Conservation (phyloP, 1,140 invertebrate genomes). For the Zelostemma sp. region DNA sequence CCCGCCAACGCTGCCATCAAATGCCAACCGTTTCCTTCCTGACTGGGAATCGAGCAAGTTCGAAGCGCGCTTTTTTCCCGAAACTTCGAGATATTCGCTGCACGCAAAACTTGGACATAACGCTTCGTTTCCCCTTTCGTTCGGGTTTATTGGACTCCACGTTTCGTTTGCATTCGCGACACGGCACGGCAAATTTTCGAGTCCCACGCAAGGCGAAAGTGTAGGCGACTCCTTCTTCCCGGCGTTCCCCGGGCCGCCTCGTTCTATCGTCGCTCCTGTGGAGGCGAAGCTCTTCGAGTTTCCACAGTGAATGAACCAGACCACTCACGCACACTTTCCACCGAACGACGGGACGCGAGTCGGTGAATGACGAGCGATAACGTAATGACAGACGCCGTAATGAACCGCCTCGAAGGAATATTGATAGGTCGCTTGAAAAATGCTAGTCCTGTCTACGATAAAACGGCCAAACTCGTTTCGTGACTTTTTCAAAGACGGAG, state of each 20-base stretch:
- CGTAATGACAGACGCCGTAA: slow-evolving; percentile 20
- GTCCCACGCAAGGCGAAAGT: slow-evolving; percentile 36
- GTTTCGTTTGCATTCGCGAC: slow-evolving; percentile 40
- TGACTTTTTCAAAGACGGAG: too few species aligned
- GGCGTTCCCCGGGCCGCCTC: slow-evolving; percentile 10
- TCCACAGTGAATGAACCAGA: slow-evolving; percentile 25
- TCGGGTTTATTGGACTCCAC: slow-evolving; percentile 24
- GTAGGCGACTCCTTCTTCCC: slow-evolving; percentile 33
- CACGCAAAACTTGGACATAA: too few species aligned
- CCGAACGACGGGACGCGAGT: neutral
- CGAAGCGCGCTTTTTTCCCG: too few species aligned
- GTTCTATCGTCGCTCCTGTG: slow-evolving; percentile 3
- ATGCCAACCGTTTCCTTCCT: too few species aligned
- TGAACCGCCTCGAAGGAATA: slow-evolving; percentile 7
- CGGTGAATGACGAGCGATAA: slow-evolving; percentile 27
- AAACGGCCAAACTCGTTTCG: too few species aligned
- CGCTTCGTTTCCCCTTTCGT: slow-evolving; percentile 12
- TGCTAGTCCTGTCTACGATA: too few species aligned
- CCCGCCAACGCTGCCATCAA: neutral
- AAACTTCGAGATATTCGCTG: too few species aligned
- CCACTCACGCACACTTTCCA: slow-evolving; percentile 22
- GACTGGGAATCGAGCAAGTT: too few species aligned
- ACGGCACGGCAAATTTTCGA: slow-evolving; percentile 40
- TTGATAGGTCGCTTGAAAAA: too few species aligned
- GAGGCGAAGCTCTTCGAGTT: slow-evolving; percentile 12